Base-by-base conservation (phyloP, 2,797 vertebrate genomes). In the Malacoctenus gilli region DNA sequence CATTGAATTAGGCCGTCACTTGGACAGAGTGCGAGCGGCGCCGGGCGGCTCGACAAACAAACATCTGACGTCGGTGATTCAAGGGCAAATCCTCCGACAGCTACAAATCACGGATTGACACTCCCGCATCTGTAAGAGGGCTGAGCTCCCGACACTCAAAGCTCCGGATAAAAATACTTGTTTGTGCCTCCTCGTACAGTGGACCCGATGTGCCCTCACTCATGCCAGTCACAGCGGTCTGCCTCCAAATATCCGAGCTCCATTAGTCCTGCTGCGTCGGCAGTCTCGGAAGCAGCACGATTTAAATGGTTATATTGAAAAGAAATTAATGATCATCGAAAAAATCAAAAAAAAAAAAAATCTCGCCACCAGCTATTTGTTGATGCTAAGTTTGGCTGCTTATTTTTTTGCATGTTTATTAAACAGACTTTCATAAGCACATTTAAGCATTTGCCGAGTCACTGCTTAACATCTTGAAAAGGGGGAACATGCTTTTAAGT, bases 1-100 rank as follows among this genome's bases (percentile, higher is more conserved):
- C 75, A 76, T 49, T 85, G 83, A 86, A 83, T 81, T 59, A 83
- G 80, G 54, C 68, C 77, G 53, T 87, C 72, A 79, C 68, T 67
- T 72, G 70, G 77, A 85, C 70, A 57, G 44, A 62, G 40, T 78
- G 80, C 61, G 76, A 47, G 73, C 4, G 40, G 75, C 57, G n/a
- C 77, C 62, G 83, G 72, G 80, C 55, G 5, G 59, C 65, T 84
- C 75, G 78, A 75, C 83, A 81, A 75, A 69, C 72, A 68, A 67
- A 71, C 46, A 65, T 47, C 62, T 67, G 68, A 72, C 12, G 19
- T 14, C 12, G 19, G 28, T 49, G 72, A 82, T 82, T 87, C 77
- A 82, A 84, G 84, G 84, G 60, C 68, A 79, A 77, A 81, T 64
- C 77, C 55, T 70, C 28, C 63, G 73, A 81, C 63, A 69, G 54